Base-by-base conservation (phyloP, 2,888 invertebrate species). In the Omphaloscelis lunosa region DNA sequence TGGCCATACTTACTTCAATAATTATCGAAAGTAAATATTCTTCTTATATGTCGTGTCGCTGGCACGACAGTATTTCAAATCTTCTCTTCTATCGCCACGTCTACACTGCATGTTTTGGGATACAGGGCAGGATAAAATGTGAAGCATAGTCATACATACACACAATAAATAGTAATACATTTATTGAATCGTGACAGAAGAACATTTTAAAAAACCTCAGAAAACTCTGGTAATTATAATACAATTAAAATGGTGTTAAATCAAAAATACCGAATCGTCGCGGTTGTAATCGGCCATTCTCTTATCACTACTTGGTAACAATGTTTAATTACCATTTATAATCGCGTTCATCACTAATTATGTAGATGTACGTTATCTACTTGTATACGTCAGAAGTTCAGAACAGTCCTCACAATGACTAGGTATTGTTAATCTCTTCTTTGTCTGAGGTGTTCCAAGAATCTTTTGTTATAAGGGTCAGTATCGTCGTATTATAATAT, bases 291-390 rank as follows among this genome's bases (percentile, higher is more conserved):
- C 73, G 66, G 79, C 56, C 73, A 75, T 68, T 71, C 58, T 59
- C 56, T 71, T 85, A 82, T 86, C 82, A 75, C 29, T 62, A 77
- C 88, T 68, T 80, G 45, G 69, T 70, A 84, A 87, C 87, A 76
- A 69, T 70, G 58, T 78, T 77, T 75, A 80, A 82, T 86, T 88
- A 77, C 68, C 51, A 65, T 51, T 56, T 61, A 27, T 84, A 79
- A 84, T 86, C 75, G 51, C 53, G 58, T 63, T 79, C 79, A 86
- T 88, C 80, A 62, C 58, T 79, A 72, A 75, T 75, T 76, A 83
- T 84, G 67, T 73, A 84, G 82, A 84, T 88, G 75, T 65, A 29
- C 27, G 56, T 65, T 84, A 88, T 84, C 87, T 72, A 51, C 51
- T 20, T 9, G 9, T 51, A 12, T 15, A 65, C 74, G 79, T 79